These are phyloP conservation scores for Oxycera nigricornis DNA, from an alignment of 2,888 invertebrate species.

Conservation along the genomic window DNA sequence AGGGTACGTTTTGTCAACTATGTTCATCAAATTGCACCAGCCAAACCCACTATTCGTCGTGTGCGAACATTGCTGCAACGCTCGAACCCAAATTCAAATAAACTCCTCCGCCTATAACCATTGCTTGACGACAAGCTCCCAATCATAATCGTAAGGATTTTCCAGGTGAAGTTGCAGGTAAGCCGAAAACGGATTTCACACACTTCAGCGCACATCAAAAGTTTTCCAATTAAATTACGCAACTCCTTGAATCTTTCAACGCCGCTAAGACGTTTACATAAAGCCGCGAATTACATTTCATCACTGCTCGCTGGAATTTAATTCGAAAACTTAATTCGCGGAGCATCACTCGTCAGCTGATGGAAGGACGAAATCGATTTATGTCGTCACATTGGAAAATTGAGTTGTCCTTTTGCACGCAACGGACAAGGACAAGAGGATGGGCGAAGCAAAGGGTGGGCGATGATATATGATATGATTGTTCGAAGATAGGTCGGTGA, in stretches of 20 bases:
- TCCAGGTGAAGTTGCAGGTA: conserved; percentile 16
- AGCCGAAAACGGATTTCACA: conserved; percentile 29
- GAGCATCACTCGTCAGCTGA: neutral
- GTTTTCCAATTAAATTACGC: conserved; percentile 41
- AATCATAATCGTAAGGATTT: conserved; percentile 7
- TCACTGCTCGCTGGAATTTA: neutral
- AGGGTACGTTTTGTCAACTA: too few relatives aligned
- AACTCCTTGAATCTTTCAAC: neutral
- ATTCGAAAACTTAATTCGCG: neutral
- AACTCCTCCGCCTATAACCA: too few relatives aligned
- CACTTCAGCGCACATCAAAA: conserved; percentile 30
- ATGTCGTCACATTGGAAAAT: neutral
- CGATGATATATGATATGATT: conserved; percentile 12
- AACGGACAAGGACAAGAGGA: neutral
- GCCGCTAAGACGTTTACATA: conserved; percentile 32
- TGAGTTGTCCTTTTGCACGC: conserved; percentile 14
- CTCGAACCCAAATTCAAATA: too few relatives aligned
- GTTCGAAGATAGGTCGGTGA: neutral
- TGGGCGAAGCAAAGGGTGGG: neutral
- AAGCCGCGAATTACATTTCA: conserved; percentile 33
- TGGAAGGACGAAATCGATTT: neutral
- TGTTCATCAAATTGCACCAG: too few relatives aligned
- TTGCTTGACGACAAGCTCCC: neutral
- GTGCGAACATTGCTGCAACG: too few relatives aligned
- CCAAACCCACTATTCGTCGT: too few relatives aligned